Base-by-base conservation (phyloP, 2,797 vertebrate genomes). In the Scyliorhinus canicula region DNA sequence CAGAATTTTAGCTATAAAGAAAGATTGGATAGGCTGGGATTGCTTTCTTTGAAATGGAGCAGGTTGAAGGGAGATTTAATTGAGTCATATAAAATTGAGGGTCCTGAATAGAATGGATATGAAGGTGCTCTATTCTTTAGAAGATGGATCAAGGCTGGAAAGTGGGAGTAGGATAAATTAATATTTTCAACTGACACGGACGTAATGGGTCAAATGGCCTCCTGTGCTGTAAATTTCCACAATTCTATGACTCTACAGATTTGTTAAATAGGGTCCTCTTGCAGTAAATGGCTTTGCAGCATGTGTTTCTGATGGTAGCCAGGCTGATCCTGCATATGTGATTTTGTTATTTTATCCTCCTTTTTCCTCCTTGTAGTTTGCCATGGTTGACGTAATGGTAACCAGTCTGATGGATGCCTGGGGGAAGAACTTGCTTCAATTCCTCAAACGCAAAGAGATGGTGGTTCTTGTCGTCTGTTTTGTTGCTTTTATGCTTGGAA, bases 391-490 rank as follows among this genome's bases (percentile, higher is more conserved):
- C 95, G 98, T 98, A n/a, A 96, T 95, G 5, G 95, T 97, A 84
- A 98, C 97, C 0, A 97, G 96, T 96, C 95, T 98, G 60, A 97
- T 97, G 95, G 97, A 98, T 12, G 96, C 97, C 74, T 97, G 97
- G 95, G 97, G 97, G 1, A 55, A 95, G 31, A 95, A 95, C 95
- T 3, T 97, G 26, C 93, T 97, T 63, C 95, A 9, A 3, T 96
- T 96, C 93, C 79, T 98, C 0, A 97, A 97, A 96, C 96, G 96
- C 95, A 97, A 97, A 60, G 97, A 98, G 95, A 90, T 98, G 93
- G 85, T 98, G 24, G 95, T 95, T 47, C 95, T 97, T 95, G 85
- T 69, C 14, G 97, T 98, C 91, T 98, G 97, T 84, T 0, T 95
- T 2, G 0, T 95, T 35, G 95, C 96, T 93, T 97, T 98, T 67